Base-by-base conservation (phyloP, 2,797 vertebrate genomes). In the Manis javanica region DNA sequence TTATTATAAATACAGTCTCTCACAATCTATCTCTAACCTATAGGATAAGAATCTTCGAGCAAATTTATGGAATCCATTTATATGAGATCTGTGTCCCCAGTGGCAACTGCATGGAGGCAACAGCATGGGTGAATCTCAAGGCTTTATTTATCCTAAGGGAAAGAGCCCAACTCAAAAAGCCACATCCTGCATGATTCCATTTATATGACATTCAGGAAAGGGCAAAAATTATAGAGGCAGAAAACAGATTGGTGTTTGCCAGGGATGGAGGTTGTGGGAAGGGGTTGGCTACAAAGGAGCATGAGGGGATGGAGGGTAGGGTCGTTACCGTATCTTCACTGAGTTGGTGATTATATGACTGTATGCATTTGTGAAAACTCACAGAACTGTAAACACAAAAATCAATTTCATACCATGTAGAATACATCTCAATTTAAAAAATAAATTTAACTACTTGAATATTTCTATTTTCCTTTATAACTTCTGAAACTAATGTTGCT, bases 401-500 rank as follows among this genome's bases (percentile, higher is more conserved):
- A 49, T 64, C 24, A 77, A 6, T 82, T 61, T 92, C n/a, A 64
- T 2, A 82, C 16, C 14, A 23, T 42, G 13, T n/a, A 69, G 77
- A 79, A 26, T 92, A 53, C 29, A 39, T 23, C 7, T 89, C n/a
- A 71, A 34, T 37, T 79, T 34, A 31, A 71, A 93, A 83, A 87
- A 37, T 51, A 79, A 57, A 63, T 49, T 9, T n/a, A 53, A 31
- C 19, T 72, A 64, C 4, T 19, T 63, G 6, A 75, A 39, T 93
- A 2, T 49, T 87, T 90, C 11, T 66, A 31, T 84, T 77, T 87
- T 29, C 55, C 61, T 14, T 71, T 42, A n/a, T 23, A 24, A 23
- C 34, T 86, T 83, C n/a, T 86, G 24, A 94, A 95, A 82, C 53
- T 78, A 63, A 91, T 63, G 2, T 29, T 88, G 15, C 29, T 53